These are phyloP conservation scores for Ptyas mucosa DNA, from an alignment of 2,113 vertebrate genomes.

Conservation along the genomic window DNA sequence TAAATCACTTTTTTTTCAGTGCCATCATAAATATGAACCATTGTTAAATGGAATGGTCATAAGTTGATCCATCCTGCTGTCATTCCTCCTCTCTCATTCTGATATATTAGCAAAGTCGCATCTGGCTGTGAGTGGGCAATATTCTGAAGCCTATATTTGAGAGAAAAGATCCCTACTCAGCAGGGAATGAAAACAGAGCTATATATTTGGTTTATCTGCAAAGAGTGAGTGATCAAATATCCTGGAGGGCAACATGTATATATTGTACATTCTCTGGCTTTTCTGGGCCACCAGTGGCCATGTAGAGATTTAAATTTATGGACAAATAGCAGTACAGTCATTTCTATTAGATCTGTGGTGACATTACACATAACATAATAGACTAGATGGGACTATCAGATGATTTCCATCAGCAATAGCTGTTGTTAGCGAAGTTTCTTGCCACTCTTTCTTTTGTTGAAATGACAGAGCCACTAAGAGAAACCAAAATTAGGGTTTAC, in stretches of 20 bases:
- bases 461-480: neutral
- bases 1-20: too few species aligned
- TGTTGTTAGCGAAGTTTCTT: neutral
- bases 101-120: neutral
- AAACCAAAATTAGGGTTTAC: neutral
- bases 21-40: too few species aligned
- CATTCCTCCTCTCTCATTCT: neutral
- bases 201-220: neutral
- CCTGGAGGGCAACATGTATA: neutral
- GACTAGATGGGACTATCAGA: neutral
- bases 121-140: neutral
- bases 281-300: neutral
- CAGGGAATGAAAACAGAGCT: too few species aligned
- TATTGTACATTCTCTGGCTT: neutral
- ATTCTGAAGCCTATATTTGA: neutral
- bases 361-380: neutral
- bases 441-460: neutral
- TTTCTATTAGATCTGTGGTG: neutral
- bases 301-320: neutral
- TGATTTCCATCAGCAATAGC: neutral
- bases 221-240: neutral
- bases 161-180: too few species aligned
- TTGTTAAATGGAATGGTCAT: too few species aligned
- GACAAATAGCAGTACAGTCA: neutral
- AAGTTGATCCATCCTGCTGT: too few species aligned